Evolutionary conservation across 2,113 vertebrate species (phyloP).

Genomic region (Peromyscus polionotus): DNA sequence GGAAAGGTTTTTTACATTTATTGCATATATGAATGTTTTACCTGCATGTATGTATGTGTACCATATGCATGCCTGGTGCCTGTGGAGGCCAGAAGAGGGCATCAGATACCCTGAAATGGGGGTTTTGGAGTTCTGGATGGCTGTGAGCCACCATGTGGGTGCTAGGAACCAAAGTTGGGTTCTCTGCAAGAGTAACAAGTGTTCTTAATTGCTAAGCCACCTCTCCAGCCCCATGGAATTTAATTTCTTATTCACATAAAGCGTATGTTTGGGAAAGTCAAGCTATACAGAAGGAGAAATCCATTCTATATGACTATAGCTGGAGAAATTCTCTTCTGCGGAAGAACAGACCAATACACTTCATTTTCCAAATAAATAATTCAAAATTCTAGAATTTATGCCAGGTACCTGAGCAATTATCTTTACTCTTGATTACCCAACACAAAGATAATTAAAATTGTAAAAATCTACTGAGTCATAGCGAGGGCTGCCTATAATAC

Average conservation of each 20-base stretch:
- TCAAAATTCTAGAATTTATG: slow-evolving; percentile 19
- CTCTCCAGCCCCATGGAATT: background rate
- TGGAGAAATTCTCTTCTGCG: slow-evolving; percentile 23
- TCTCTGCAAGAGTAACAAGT: background rate
- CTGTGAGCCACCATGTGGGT: background rate
- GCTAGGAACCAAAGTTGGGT: background rate
- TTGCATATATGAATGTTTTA: background rate
- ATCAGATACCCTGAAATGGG: too few relatives aligned
- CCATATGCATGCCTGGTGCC: too few relatives aligned
- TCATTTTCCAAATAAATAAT: background rate
- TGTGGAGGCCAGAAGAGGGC: background rate
- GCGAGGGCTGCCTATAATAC: background rate
- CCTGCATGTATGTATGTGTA: background rate
- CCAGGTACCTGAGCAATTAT: background rate
- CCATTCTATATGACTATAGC: background rate
- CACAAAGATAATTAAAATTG: background rate
- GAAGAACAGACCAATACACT: background rate
- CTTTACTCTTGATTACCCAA: background rate
- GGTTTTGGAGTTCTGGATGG: background rate
- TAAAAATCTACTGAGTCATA: slow-evolving; percentile 37
- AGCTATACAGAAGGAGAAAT: slow-evolving; percentile 24
- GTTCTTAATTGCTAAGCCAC: background rate
- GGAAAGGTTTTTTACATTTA: background rate
- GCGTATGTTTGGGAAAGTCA: slow-evolving; percentile 26
- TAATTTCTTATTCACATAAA: slow-evolving; percentile 24